Conservation (phyloP, 2,113 vertebrate species). For the Chauna torquata region DNA sequence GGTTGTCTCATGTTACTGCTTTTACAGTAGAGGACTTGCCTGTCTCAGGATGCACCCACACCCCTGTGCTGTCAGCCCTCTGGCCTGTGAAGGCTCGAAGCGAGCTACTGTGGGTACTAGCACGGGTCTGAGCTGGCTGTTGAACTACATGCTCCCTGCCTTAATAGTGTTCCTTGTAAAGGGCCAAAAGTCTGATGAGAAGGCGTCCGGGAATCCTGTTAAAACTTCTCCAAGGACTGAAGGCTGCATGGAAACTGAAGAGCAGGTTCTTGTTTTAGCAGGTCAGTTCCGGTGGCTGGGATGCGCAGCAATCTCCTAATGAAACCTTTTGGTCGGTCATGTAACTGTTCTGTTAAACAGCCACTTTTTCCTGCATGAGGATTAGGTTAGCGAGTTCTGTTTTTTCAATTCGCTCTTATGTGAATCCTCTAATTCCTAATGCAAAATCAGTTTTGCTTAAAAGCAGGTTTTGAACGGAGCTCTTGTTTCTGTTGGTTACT, state of each 20-base stretch:
- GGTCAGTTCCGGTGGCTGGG: neutral
- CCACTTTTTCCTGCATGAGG: neutral
- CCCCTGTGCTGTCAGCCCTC: neutral
- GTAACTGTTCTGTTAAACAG: neutral
- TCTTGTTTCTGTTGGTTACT: neutral
- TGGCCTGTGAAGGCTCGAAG: neutral
- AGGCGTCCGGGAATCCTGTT: fast-evolving
- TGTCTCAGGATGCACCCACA: fast-evolving
- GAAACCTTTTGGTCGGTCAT: neutral
- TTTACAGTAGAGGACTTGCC: neutral
- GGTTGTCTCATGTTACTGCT: neutral
- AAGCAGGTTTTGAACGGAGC: neutral
- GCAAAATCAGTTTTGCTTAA: neutral
- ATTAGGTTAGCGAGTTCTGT: neutral
- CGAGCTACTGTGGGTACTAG: too few species aligned
- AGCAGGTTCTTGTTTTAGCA: neutral
- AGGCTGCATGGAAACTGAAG: neutral
- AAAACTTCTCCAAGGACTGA: neutral
- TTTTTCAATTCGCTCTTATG: neutral
- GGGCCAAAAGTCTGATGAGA: neutral
- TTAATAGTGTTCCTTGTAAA: neutral
- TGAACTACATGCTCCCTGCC: neutral
- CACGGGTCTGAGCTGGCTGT: neutral
- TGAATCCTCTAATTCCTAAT: neutral
- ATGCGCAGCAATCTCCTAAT: fast-evolving